These are phyloP conservation scores for Camponotus floridanus DNA, from an alignment of 1,140 invertebrate species.

Conservation along the genomic window DNA sequence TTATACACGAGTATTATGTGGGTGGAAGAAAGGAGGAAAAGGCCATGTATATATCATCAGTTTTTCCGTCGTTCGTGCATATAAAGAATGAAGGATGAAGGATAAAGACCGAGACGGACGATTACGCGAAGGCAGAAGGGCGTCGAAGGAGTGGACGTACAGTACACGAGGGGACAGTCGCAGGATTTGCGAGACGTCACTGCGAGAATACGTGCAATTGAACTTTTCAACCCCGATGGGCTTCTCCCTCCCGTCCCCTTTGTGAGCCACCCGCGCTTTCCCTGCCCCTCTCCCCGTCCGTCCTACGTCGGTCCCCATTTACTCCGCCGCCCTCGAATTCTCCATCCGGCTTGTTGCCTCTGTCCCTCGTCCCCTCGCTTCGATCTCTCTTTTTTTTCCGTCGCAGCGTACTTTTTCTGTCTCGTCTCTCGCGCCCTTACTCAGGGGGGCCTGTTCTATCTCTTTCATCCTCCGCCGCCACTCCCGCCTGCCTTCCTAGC, in stretches of 20 bases:
- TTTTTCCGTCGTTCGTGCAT: slow-evolving; percentile 67
- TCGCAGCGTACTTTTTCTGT: slow-evolving; percentile 56
- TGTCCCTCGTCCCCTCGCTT: slow-evolving; percentile 49
- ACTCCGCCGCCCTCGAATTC: slow-evolving; percentile 72
- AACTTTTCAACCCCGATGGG: slow-evolving; percentile 84
- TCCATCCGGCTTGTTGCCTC: slow-evolving; percentile 67
- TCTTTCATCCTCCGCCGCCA: slow-evolving; percentile 51
- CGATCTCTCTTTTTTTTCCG: slow-evolving; percentile 50
- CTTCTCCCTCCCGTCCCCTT: slow-evolving; percentile 55
- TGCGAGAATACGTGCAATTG: slow-evolving; percentile 86
- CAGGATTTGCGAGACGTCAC: slow-evolving; percentile 84
- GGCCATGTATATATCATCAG: slow-evolving; percentile 74
- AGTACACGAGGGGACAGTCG: slow-evolving; percentile 73
- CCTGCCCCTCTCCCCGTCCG: slow-evolving; percentile 44
- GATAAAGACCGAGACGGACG: slow-evolving; percentile 49
- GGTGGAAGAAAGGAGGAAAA: background rate
- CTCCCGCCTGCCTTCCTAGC: slow-evolving; percentile 57
- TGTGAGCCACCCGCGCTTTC: slow-evolving; percentile 65
- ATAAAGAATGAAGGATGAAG: slow-evolving; percentile 38
- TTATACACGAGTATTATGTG: slow-evolving; percentile 51
- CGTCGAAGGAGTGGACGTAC: slow-evolving; percentile 60
- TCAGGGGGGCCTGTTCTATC: slow-evolving; percentile 45
- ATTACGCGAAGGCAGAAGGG: slow-evolving; percentile 17
- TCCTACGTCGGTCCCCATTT: slow-evolving; percentile 69
- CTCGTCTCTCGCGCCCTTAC: slow-evolving; percentile 31